These are phyloP conservation scores for Noctua janthina DNA, from an alignment of 2,888 invertebrate genomes.

Conservation along the genomic window DNA sequence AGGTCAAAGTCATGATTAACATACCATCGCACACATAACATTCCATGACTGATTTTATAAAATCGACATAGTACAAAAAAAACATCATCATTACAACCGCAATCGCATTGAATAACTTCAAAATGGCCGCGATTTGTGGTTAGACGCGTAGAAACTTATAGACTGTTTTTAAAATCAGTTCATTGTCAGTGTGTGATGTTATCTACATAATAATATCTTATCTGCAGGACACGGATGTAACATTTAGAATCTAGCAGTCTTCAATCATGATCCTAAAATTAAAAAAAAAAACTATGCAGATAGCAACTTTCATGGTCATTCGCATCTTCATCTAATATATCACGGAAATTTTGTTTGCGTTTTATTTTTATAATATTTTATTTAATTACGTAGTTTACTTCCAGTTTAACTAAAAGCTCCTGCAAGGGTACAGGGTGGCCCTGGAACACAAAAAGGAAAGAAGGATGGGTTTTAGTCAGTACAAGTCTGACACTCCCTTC, in stretches of 20 bases:
- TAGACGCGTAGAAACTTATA: background rate
- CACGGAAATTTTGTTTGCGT: slow-evolving; percentile 9
- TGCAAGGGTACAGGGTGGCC: no score
- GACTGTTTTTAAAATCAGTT: slow-evolving; percentile 18
- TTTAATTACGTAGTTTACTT: background rate
- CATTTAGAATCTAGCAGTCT: slow-evolving; percentile 36
- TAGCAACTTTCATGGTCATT: slow-evolving; percentile 48
- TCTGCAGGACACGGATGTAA: slow-evolving; percentile 46
- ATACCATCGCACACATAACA: background rate
- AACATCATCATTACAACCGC: slow-evolving; percentile 24
- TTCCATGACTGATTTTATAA: slow-evolving; percentile 19
- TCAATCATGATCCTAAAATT: slow-evolving; percentile 39
- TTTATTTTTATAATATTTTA: background rate
- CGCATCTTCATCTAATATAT: slow-evolving; percentile 18
- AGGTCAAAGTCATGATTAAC: background rate
- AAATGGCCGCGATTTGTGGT: slow-evolving; percentile 26
- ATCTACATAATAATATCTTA: slow-evolving; percentile 30
- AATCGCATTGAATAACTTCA: slow-evolving; percentile 29
- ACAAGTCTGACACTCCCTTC: no score
- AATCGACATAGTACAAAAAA: slow-evolving; percentile 3
- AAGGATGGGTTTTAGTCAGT: no score
- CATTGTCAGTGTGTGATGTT: slow-evolving; percentile 25
- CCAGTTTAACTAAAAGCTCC: no score
- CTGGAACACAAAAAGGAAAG: no score
- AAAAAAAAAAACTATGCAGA: slow-evolving; percentile 14